These are phyloP conservation scores for Papilio xuthus DNA, from an alignment of 1,140 invertebrate species.

Conservation along the genomic window DNA sequence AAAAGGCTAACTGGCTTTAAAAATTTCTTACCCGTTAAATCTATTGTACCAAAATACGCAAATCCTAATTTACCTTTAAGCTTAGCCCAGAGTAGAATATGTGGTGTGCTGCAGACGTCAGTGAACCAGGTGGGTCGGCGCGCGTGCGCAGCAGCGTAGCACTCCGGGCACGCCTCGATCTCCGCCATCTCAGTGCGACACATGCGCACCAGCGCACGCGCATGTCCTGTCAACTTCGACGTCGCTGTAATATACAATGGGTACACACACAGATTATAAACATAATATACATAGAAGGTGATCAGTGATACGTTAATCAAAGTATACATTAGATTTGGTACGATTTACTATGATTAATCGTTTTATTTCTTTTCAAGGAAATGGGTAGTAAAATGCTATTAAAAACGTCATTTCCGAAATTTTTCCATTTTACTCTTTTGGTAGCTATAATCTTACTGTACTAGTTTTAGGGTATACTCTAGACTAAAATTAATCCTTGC, in stretches of 20 bases:
- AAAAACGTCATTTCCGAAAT: too few relatives aligned
- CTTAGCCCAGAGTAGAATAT: constrained; percentile 95
- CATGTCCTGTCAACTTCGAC: constrained; percentile 88
- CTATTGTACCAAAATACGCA: background rate
- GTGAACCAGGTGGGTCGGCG: constrained; percentile 93
- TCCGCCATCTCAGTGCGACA: constrained; percentile 93
- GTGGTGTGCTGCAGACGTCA: constrained; percentile 93
- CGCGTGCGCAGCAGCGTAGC: constrained; percentile 93
- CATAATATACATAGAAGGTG: too few relatives aligned
- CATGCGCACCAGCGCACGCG: constrained; percentile 90
- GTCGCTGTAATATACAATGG: constrained; percentile 82
- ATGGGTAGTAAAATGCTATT: too few relatives aligned
- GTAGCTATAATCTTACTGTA: too few relatives aligned
- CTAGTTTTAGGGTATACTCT: too few relatives aligned
- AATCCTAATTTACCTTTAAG: constrained; percentile 85
- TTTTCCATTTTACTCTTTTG: too few relatives aligned
- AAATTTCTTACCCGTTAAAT: too few relatives aligned
- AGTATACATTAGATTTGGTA: constrained; percentile 1
- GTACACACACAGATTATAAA: too few relatives aligned
- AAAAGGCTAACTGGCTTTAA: too few relatives aligned
- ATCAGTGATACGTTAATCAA: background rate
- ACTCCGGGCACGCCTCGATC: constrained; percentile 96
- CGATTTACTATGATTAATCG: too few relatives aligned
- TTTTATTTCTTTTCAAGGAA: too few relatives aligned
- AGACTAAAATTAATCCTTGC: too few relatives aligned